Evolutionary conservation across 2,797 vertebrate genomes (phyloP).

Genomic region (Tenualosa thibaudeaui): DNA sequence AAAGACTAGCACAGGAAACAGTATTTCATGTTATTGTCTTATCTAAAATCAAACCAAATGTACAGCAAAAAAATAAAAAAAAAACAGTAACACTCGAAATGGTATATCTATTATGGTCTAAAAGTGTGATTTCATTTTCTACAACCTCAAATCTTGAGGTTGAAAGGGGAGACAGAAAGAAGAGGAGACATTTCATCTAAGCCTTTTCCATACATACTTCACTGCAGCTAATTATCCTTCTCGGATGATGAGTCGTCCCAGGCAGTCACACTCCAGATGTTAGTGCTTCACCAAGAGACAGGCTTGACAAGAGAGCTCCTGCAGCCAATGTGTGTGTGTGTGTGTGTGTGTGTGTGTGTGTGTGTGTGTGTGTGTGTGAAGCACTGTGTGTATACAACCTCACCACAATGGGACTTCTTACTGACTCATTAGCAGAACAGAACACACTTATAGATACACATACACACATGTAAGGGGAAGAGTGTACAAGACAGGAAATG

Average conservation of each 20-base stretch:
- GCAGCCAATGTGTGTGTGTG: background rate
- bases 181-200: background rate
- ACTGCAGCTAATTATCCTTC: slow-evolving; percentile 1
- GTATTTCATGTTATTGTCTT: background rate
- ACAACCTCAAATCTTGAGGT: background rate
- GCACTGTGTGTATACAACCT: background rate
- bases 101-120: background rate
- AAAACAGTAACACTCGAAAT: background rate
- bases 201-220: background rate
- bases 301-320: background rate
- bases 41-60: background rate
- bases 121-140: background rate
- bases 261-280: slow-evolving; percentile 18
- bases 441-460: background rate
- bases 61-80: background rate
- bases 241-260: background rate
- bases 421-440: background rate
- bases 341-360: slow-evolving; percentile 9
- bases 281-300: background rate
- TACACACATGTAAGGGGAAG: background rate
- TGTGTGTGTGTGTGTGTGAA: background rate
- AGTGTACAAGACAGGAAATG: background rate
- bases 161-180: background rate
- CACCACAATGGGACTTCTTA: background rate
- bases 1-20: background rate